Base-by-base conservation (phyloP, 2,888 invertebrate genomes). In the Drosophila stalkeri region DNA sequence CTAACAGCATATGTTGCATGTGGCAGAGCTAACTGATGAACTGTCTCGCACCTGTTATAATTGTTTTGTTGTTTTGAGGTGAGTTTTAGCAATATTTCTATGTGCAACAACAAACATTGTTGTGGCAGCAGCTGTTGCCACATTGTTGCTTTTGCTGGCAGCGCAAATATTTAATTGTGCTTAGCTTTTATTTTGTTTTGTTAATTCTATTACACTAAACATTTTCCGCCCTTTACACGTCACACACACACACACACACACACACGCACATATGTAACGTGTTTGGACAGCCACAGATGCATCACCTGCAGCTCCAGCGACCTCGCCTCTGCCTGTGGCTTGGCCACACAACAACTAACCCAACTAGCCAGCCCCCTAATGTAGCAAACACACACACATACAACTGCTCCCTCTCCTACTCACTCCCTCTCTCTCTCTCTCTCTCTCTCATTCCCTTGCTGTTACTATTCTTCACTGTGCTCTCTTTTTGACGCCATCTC, bases 171-270 rank as follows among this genome's bases (percentile, higher is more conserved):
- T 80, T 84, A 84, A 84, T 85, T 82, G 79, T 68, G 64, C 67
- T 46, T 66, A 72, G 66, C 72, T 80, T 74, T 81, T 71, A 57
- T 65, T 66, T 65, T 72, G 62, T 87, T 85, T 81, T 68, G 63
- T 77, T 86, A 85, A 85, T 86, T 87, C 75, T 77, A 88, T 88
- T 88, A 82, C 75, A 51, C 61, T 57, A 72, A 72, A 65, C 23
- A 72, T 82, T 72, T 72, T 69, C 63, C 69, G 74, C 73, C 70
- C 77, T 62, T 75, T 77, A 55, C 67, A 49, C 47, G 56, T 33
- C 60, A 62, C 72, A 51, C 51, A 8, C 41, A n/a, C n/a, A 39
- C 16, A 39, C 64, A 66, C 72, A 20, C 44, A 20, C 20, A 52
- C 61, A 46, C 35, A 66, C 27, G 37, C 33, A 47, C 39, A 43